phyloP scores from a whole-genome alignment of 1,140 invertebrate species.

The Cyrtorhinus lividipennis region DNA sequence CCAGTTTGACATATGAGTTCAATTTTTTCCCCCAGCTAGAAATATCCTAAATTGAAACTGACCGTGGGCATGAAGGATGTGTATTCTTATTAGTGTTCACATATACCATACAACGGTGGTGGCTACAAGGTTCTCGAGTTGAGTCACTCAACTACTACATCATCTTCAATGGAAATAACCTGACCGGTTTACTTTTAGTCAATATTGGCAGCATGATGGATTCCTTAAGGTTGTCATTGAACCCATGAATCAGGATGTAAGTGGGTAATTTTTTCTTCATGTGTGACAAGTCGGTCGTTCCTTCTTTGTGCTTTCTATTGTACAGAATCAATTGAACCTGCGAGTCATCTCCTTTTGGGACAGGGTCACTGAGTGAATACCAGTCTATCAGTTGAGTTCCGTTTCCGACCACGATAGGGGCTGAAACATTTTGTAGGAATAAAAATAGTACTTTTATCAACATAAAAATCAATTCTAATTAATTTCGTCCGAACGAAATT shows the following conservation, averaged over 20 bases:
- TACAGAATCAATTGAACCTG: not conserved
- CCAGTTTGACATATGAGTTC: not conserved
- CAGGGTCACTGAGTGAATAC: not conserved
- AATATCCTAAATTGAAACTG: no score
- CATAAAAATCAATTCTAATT: no score
- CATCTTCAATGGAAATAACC: no score
- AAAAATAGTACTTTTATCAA: not conserved
- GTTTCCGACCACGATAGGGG: not conserved
- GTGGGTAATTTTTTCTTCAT: not conserved
- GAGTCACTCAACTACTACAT: no score
- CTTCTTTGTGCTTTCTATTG: not conserved
- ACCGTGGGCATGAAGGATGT: no score
- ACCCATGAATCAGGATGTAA: conserved; percentile 27
- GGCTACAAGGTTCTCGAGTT: no score
- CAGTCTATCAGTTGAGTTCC: not conserved
- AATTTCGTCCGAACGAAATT: no score
- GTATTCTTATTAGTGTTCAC: no score
- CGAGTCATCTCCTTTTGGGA: not conserved
- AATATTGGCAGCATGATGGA: conserved; percentile 27
- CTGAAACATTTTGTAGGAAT: not conserved
- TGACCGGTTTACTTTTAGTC: conserved; percentile 23
- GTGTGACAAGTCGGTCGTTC: not conserved
- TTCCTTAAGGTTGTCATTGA: conserved; percentile 26
- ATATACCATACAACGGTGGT: no score
- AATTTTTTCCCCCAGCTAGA: no score